These are phyloP conservation scores for Actenoides hombroni DNA, from an alignment of 2,113 vertebrate genomes.

Conservation along the genomic window DNA sequence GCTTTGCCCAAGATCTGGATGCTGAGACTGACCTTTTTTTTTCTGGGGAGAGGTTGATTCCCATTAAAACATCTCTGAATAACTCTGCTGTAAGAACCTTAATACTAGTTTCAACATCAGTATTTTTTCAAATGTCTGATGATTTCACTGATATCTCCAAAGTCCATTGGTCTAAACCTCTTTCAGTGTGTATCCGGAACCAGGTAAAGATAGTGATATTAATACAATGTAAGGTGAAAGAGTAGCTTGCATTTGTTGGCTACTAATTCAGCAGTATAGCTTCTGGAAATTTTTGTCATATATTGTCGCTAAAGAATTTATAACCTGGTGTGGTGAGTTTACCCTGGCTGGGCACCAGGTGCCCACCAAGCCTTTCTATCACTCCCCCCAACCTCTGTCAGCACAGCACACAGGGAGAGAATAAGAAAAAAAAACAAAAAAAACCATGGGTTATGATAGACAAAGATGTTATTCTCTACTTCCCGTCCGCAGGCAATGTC, in stretches of 20 bases:
- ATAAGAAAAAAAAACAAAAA: no score
- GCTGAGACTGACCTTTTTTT: neutral
- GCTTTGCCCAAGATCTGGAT: neutral
- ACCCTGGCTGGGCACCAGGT: no score
- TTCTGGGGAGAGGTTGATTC: neutral
- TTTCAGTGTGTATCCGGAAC: neutral
- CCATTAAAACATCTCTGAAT: neutral
- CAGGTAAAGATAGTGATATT: neutral
- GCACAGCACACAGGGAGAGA: no score
- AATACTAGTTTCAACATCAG: neutral
- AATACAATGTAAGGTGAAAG: conserved; percentile 1
- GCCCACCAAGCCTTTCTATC: no score
- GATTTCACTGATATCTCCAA: neutral
- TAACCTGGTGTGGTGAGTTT: conserved; percentile 2
- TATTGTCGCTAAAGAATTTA: conserved; percentile 54
- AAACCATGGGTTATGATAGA: no score
- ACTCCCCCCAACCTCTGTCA: no score
- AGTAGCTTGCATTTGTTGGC: neutral
- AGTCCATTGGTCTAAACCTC: neutral
- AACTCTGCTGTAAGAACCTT: neutral
- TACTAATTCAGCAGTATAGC: conserved; percentile 29
- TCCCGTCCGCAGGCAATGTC: no score
- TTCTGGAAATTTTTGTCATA: conserved; percentile 42
- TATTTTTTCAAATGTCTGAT: neutral
- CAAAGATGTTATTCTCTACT: no score